Evolutionary conservation across 2,113 vertebrate species (phyloP), one percentile per base, ranked within the genome.

Genomic region (Okapia johnstoni): DNA sequence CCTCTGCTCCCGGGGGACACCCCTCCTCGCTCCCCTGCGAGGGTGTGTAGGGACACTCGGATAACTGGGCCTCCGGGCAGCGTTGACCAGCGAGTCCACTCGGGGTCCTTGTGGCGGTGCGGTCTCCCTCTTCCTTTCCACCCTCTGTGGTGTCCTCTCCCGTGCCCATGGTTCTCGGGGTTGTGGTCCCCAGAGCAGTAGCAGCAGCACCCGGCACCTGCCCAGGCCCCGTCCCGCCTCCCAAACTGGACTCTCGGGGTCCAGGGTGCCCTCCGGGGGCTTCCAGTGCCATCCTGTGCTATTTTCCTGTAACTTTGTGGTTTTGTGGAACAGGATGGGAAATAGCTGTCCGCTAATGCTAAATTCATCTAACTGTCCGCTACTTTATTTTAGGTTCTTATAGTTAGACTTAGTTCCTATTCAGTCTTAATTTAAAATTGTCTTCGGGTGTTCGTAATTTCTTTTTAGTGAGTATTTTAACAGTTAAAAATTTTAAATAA

Each of bases 21-120:
- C 28, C 28, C 26, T 10, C 7, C 90, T 21, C 10, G 0, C 16
- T 61, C 2, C 5, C 2, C 10, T 33, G 23, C 1, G 2, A 23
- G 17, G 77, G 85, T 73, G 40, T 54, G 21, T 21, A 15, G 70
- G 6, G 50, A 6, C 85, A 43, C 57, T 73, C 55, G 73, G n/a
- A 17, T 11, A 0, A 4, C 10, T 10, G 30, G 46, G n/a, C 43
- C 90, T 61, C 15, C 1, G n/a, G 25, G 10, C 5, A 28, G 13
- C 3, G 0, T 30, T 86, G 70, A 87, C 14, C n/a, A 52, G 2
- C 9, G 3, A 85, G 26, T 52, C 48, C 89, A 17, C 36, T 88
- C 17, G 9, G 33, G 79, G 17, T 23, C 30, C 9, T 46, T 43
- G 21, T 28, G 48, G 61, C 15, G 28, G 16, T 25, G 88, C 11